Evolutionary conservation across 1,140 invertebrate species (phyloP), one percentile per base, ranked within the genome.

Genomic region (Drosophila repleta): DNA sequence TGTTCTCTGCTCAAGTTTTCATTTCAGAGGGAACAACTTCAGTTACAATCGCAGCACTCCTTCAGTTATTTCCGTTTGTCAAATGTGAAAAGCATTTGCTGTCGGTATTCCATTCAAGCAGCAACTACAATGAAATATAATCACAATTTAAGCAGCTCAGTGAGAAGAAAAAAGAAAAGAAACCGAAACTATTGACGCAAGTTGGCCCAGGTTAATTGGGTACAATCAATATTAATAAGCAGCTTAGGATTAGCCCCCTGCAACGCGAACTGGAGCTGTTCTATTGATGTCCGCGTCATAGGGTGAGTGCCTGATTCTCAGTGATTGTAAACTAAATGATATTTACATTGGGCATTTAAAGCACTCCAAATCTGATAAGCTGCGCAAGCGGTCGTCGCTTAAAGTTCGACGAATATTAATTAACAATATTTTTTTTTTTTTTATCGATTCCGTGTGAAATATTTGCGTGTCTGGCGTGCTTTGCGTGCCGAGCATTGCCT

Each of bases 391-490:
- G 15, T 11, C 6, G 39, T 15, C 39, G 7, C 26, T 52, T 32
- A 1, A 18, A 32, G n/a, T 10, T 49, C 20, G n/a, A 37, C 15
- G 24, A 35, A 53, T 62, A 53, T 52, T 45, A 53, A 68, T 69
- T 69, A 45, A 41, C 11, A 62, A 37, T 69, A 39, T 37, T n/a
- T 15, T 10, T 45, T 35, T 69, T 69, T 26, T 37, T n/a, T 15
- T 10, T 45, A 45, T 69, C 57, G 48, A 62, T 62, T 46, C 35
- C 13, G 32, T 41, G 20, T 3, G 24, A 21, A 32, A n/a, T 35
- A 15, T 45, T 46, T 18, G 29, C 63, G 55, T 51, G 64, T 10
- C 7, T 39, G 15, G 10, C 53, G 56, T 32, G 41, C 26, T 11
- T 51, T 15, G 49, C 49, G 49, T 60, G 56, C 24, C 24, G 17